Conservation (phyloP, 2,888 invertebrate genomes). For the Drosophila kambysellisi region DNA sequence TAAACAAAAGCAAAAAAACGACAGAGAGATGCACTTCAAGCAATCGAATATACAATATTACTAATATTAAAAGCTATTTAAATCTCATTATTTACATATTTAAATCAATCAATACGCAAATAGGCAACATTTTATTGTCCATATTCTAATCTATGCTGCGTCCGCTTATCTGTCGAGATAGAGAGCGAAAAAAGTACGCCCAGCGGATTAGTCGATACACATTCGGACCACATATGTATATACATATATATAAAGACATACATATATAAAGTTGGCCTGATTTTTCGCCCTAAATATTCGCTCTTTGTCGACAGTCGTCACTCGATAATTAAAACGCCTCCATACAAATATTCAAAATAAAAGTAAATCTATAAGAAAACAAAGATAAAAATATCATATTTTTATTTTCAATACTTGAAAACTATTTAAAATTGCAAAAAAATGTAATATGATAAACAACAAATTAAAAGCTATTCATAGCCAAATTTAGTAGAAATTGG, state of each 20-base stretch:
- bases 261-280: constrained; percentile 15
- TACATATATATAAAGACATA: not conserved
- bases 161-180: not conserved
- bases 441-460: no score
- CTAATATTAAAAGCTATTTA: not conserved
- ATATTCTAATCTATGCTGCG: constrained; percentile 4
- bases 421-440: not conserved
- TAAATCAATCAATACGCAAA: not conserved
- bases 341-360: not conserved
- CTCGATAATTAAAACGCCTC: not conserved
- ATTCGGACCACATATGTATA: not conserved
- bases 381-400: not conserved
- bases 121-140: not conserved
- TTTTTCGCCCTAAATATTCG: constrained; percentile 22
- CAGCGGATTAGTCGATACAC: not conserved
- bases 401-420: not conserved
- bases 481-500: not conserved
- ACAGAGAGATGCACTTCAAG: constrained; percentile 25
- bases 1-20: not conserved
- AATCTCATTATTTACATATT: constrained; percentile 12
- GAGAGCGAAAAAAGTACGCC: constrained; percentile 16
- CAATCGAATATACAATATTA: constrained; percentile 46
- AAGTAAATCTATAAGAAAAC: not conserved
- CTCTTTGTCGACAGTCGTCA: constrained; percentile 5
- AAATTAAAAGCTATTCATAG: not conserved